Conservation (phyloP, 2,113 vertebrate species). For the Myotis yumanensis region DNA sequence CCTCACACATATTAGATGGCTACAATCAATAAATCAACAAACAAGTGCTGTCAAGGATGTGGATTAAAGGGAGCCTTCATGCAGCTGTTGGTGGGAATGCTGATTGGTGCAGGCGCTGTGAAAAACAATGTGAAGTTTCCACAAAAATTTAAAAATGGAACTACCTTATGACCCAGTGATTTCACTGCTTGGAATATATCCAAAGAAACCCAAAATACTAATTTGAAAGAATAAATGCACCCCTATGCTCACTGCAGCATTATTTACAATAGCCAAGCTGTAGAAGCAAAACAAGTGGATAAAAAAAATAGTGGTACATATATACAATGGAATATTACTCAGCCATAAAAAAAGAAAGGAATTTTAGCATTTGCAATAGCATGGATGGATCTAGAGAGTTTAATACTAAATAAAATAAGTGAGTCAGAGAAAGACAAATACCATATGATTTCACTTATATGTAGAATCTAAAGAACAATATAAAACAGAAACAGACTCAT, state of each 20-base stretch:
- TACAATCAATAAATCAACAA: neutral
- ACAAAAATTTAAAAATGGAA: neutral
- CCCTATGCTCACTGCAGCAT: neutral
- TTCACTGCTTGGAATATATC: neutral
- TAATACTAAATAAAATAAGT: neutral
- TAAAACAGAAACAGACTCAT: neutral
- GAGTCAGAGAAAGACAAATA: neutral
- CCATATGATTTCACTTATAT: neutral
- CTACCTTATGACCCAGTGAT: neutral
- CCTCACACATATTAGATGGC: neutral
- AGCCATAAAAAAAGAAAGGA: neutral
- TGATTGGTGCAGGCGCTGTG: neutral
- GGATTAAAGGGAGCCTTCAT: neutral
- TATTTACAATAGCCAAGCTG: neutral
- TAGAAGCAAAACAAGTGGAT: neutral
- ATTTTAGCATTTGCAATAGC: neutral
- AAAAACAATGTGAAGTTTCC: neutral
- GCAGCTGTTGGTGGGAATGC: neutral
- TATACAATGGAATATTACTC: neutral
- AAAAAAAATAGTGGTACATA: neutral
- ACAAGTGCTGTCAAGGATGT: neutral
- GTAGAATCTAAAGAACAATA: neutral
- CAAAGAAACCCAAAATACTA: neutral
- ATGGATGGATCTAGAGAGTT: neutral
- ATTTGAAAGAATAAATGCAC: neutral